These are phyloP conservation scores for Microctonus aethiopoides DNA, from an alignment of 2,888 invertebrate genomes.

Conservation along the genomic window DNA sequence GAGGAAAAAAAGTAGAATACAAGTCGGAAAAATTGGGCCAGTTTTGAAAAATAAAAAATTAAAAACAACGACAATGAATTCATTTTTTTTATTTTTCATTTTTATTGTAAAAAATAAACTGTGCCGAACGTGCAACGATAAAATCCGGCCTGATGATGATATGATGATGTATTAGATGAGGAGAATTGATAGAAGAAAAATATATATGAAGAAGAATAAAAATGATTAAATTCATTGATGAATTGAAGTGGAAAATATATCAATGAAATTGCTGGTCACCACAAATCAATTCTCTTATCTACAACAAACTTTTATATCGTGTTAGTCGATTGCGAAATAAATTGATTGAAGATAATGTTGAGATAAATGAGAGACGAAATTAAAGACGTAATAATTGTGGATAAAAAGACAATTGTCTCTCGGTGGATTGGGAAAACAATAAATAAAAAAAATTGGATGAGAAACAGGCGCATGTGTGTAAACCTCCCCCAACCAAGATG, in stretches of 20 bases:
- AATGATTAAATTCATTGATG: not conserved
- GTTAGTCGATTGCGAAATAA: not conserved
- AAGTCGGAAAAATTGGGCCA: slow-evolving; percentile 1
- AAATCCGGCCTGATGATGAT: slow-evolving; percentile 19
- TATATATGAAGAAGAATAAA: not conserved
- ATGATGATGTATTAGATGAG: slow-evolving; percentile 9
- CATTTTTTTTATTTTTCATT: slow-evolving; percentile 13
- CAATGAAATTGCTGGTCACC: not conserved
- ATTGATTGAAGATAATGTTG: slow-evolving; percentile 14
- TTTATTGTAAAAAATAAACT: not conserved
- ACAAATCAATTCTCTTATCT: not conserved
- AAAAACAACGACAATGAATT: slow-evolving; percentile 15
- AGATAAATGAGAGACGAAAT: slow-evolving; percentile 14
- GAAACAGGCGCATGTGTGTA: slow-evolving; percentile 23
- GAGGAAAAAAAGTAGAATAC: not conserved
- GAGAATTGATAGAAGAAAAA: slow-evolving; percentile 11
- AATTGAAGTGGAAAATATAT: not conserved
- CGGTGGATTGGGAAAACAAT: not conserved
- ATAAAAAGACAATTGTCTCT: not conserved
- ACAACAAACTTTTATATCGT: not conserved
- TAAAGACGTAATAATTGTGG: slow-evolving; percentile 17
- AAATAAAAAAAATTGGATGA: slow-evolving; percentile 20
- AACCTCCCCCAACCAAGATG: slow-evolving; percentile 45
- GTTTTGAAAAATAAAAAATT: not conserved
- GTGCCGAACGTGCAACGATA: slow-evolving; percentile 20